Conservation (phyloP, 1,140 invertebrate genomes). For the Ostrea edulis region DNA sequence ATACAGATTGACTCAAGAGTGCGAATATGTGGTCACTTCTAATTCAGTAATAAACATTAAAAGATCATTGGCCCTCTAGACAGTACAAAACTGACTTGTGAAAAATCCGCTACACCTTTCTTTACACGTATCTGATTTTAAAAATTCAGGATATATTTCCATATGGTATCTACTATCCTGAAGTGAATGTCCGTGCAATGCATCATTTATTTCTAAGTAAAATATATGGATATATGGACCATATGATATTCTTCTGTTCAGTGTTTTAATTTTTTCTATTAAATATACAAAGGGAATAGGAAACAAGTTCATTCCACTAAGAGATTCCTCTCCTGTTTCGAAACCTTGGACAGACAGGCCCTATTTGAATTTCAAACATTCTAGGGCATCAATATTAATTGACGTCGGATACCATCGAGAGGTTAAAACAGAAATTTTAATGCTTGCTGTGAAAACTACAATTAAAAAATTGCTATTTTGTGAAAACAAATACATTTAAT, state of each 20-base stretch:
- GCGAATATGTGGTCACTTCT: conserved; percentile 33
- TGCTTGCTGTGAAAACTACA: not conserved
- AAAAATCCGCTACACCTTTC: not conserved
- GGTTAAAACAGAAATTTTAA: not conserved
- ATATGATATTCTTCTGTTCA: too few relatives aligned
- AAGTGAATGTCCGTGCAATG: too few relatives aligned
- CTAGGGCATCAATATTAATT: conserved; percentile 8
- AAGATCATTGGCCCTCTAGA: not conserved
- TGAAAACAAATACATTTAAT: not conserved
- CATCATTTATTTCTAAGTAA: too few relatives aligned
- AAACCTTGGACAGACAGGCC: not conserved
- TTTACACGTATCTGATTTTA: not conserved
- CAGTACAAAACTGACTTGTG: not conserved
- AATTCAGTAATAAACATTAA: conserved; percentile 3
- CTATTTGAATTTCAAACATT: not conserved
- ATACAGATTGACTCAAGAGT: conserved; percentile 17
- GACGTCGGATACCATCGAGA: not conserved
- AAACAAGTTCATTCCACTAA: too few relatives aligned
- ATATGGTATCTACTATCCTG: too few relatives aligned
- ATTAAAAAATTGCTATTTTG: not conserved
- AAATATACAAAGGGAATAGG: too few relatives aligned
- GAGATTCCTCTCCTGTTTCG: not conserved
- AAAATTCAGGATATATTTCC: too few relatives aligned
- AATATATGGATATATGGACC: too few relatives aligned
- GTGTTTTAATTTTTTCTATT: too few relatives aligned